phyloP scores from a whole-genome alignment of 2,888 invertebrate genomes.

The Heliconius ismenius region DNA sequence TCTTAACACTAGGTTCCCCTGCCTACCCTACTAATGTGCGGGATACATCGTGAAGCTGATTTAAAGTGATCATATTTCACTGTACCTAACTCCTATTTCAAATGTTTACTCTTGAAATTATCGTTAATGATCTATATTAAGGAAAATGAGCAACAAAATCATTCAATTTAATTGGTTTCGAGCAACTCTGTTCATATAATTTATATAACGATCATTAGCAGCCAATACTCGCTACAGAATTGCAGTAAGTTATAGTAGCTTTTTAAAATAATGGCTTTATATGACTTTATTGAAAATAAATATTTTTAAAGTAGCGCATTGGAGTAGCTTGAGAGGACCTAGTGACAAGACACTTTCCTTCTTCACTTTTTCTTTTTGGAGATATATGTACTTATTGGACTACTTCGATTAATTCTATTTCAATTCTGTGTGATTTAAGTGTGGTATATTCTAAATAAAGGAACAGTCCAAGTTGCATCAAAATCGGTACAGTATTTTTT shows the following conservation, averaged over 20 bases:
- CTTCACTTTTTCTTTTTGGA: no score
- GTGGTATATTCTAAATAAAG: no score
- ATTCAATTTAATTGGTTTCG: slow-evolving; percentile 32
- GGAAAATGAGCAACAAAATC: slow-evolving; percentile 27
- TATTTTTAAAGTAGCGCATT: not conserved
- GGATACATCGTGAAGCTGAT: not conserved
- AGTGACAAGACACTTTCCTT: no score
- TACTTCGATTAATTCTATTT: no score
- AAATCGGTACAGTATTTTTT: no score
- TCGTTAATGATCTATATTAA: slow-evolving; percentile 28
- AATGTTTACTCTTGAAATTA: slow-evolving; percentile 14
- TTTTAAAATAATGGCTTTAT: not conserved
- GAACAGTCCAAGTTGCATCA: no score
- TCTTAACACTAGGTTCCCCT: no score
- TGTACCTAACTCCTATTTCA: not conserved
- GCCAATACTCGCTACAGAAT: slow-evolving; percentile 22
- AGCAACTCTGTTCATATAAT: slow-evolving; percentile 28
- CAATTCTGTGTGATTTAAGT: no score
- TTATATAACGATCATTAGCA: slow-evolving; percentile 34
- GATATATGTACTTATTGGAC: no score
- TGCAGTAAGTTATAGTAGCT: slow-evolving; percentile 11
- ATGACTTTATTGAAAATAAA: not conserved
- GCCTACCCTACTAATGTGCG: no score
- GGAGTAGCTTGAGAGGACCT: no score
- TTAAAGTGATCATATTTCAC: not conserved